These are phyloP conservation scores for Pangasius mekongensis DNA, from an alignment of 2,797 vertebrate genomes.

Conservation along the genomic window DNA sequence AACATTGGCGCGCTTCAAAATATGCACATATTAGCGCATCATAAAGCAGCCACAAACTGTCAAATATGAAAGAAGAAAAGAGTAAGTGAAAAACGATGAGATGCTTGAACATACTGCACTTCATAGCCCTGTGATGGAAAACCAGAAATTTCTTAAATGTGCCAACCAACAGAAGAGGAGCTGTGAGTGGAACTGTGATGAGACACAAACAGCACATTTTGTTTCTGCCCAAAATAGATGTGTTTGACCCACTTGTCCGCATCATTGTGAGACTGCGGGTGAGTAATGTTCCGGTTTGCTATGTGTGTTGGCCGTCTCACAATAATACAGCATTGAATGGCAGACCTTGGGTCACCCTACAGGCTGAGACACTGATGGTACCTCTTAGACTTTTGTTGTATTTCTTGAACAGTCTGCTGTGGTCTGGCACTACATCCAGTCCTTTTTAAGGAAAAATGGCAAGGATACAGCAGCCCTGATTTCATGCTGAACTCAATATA, in stretches of 20 bases:
- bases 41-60: slow-evolving; percentile 71
- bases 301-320: slow-evolving; percentile 32
- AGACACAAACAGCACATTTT: slow-evolving; percentile 59
- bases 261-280: slow-evolving; percentile 42
- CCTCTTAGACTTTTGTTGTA: slow-evolving; percentile 30
- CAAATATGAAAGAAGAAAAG: slow-evolving; percentile 74
- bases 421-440: slow-evolving; percentile 5
- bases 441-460: slow-evolving; percentile 18
- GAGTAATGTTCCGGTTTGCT: slow-evolving; percentile 46
- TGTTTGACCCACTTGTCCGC: slow-evolving; percentile 48
- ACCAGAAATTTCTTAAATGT: slow-evolving; percentile 57
- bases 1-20: slow-evolving; percentile 62
- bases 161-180: slow-evolving; percentile 48
- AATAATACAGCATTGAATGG: slow-evolving; percentile 44
- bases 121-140: slow-evolving; percentile 52
- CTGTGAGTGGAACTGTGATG: slow-evolving; percentile 61
- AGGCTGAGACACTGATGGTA: slow-evolving; percentile 38
- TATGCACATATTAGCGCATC: slow-evolving; percentile 61
- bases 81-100: slow-evolving; percentile 77
- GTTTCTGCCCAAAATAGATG: slow-evolving; percentile 53
- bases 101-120: slow-evolving; percentile 61
- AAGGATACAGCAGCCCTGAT: slow-evolving; percentile 18
- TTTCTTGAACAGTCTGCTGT: slow-evolving; percentile 20
- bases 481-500: slow-evolving; percentile 28
- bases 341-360: slow-evolving; percentile 37